Evolutionary conservation across 2,797 vertebrate genomes (phyloP).

Genomic region (Onychomys torridus): DNA sequence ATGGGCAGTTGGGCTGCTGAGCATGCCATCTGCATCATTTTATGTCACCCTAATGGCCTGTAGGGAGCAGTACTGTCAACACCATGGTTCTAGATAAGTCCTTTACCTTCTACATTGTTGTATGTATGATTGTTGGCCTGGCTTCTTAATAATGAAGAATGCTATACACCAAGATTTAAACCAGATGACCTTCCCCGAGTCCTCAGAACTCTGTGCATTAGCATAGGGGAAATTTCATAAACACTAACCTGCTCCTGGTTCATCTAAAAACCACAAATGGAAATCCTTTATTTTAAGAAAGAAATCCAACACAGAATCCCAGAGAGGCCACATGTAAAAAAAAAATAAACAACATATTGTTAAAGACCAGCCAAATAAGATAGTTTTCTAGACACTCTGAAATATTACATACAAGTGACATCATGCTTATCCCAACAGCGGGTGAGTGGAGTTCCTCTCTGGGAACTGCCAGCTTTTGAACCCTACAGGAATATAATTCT

Average conservation of each 20-base stretch:
- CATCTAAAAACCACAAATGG: background rate
- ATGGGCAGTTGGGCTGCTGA: background rate
- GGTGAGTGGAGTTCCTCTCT: background rate
- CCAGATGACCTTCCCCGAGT: background rate
- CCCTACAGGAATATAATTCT: background rate
- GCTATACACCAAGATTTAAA: background rate
- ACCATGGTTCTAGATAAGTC: background rate
- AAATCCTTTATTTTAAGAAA: background rate
- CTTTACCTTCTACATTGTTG: background rate
- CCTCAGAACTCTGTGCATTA: background rate
- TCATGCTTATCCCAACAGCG: background rate
- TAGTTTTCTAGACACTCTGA: background rate
- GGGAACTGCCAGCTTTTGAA: background rate
- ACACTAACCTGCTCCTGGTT: background rate
- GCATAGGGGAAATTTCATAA: background rate
- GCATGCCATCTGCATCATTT: background rate
- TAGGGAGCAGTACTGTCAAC: background rate
- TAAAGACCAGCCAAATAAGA: conserved; percentile 12
- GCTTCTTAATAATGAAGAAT: background rate
- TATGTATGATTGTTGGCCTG: background rate
- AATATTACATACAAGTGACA: background rate
- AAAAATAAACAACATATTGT: background rate
- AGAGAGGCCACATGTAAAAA: background rate
- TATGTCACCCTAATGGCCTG: background rate
- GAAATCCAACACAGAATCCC: background rate